phyloP scores from a whole-genome alignment of 2,797 vertebrate species.

The Thaleichthys pacificus region DNA sequence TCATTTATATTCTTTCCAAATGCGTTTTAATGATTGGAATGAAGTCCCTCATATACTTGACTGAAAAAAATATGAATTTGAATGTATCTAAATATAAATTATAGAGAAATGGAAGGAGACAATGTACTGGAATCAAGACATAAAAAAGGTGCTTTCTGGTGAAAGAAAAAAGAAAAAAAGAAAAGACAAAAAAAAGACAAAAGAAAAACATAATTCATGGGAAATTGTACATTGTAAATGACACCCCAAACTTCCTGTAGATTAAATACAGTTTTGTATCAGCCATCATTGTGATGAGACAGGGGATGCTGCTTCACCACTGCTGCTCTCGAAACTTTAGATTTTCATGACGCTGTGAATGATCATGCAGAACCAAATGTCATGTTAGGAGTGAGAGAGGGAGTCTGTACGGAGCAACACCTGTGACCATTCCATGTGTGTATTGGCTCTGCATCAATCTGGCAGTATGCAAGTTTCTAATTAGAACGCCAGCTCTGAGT shows the following conservation, averaged over 20 bases:
- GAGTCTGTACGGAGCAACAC: background rate
- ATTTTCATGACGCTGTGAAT: background rate
- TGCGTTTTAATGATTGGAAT: background rate
- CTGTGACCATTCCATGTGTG: background rate
- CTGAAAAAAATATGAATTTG: too few species aligned
- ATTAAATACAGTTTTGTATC: background rate
- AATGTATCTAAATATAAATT: too few species aligned
- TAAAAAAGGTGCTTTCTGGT: too few species aligned
- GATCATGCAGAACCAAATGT: background rate
- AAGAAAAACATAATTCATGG: background rate
- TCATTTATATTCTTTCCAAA: background rate
- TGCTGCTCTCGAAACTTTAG: background rate
- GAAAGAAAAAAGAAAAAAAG: too few species aligned
- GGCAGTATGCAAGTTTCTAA: slow-evolving; percentile 11
- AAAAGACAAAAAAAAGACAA: background rate
- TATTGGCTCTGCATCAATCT: slow-evolving; percentile 12
- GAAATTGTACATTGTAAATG: background rate
- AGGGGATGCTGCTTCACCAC: slow-evolving; percentile 11
- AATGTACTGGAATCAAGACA: too few species aligned
- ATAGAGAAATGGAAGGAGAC: too few species aligned
- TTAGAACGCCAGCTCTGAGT: slow-evolving; percentile 9
- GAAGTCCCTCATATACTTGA: background rate
- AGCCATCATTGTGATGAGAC: background rate
- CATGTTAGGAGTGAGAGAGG: background rate
- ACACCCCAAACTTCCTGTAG: background rate